Percentiles rank a stretch among this genome's conserved stretches.
These are phyloP conservation scores for Aporrectodea caliginosa DNA, from an alignment of 1,140 invertebrate species.

Conservation along the genomic window DNA sequence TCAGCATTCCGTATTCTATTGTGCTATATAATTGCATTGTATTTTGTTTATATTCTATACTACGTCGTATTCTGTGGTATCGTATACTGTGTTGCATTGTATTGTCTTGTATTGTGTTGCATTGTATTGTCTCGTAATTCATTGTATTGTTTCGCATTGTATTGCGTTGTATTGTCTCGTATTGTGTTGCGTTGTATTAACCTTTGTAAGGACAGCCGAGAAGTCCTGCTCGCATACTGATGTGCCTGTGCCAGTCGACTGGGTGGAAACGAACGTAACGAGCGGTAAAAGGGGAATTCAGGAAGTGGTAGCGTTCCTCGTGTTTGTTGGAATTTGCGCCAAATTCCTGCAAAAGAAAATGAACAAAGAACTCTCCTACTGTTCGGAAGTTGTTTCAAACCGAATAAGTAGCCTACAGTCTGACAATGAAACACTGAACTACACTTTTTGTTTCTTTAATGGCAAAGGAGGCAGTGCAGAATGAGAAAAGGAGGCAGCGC, in stretches of 20 bases:
- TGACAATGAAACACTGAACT: no score
- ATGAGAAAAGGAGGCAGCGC: no score
- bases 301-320: constrained; percentile 59
- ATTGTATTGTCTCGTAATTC: not conserved
- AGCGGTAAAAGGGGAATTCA: constrained; percentile 60
- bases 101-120: not conserved
- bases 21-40: not conserved
- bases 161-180: not conserved
- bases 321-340: constrained; percentile 61
- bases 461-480: no score
- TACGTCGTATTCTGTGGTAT: not conserved
- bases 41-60: not conserved
- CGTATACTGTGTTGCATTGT: not conserved
- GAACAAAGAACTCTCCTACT: no score
- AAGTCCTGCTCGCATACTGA: constrained; percentile 59
- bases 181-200: no score
- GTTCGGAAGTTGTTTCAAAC: no score
- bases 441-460: no score
- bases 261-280: constrained; percentile 60
- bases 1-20: no score
- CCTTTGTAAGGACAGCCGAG: constrained; percentile 60
- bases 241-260: constrained; percentile 58
- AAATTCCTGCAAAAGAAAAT: constrained; percentile 58
- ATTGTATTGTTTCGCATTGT: not conserved
- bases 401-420: no score